Percentiles rank a stretch among this genome's conserved stretches.
phyloP scores from a whole-genome alignment of 2,888 invertebrate genomes.

The Shargacucullia verbasci region DNA sequence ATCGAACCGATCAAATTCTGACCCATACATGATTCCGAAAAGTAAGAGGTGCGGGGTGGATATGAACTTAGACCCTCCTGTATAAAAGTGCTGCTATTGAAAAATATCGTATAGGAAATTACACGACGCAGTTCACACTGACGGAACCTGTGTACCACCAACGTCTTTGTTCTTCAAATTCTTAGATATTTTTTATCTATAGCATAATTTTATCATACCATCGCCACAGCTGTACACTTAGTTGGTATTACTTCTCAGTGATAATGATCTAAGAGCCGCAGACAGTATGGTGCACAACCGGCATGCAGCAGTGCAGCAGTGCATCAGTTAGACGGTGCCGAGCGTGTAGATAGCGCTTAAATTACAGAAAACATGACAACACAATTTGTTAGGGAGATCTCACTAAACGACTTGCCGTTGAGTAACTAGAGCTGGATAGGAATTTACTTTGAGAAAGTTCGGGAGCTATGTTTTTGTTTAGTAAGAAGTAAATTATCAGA shows the following conservation, averaged over 20 bases:
- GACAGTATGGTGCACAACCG: constrained; percentile 6
- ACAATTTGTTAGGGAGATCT: constrained; percentile 77
- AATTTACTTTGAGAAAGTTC: neutral
- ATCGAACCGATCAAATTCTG: no score
- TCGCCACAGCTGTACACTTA: neutral
- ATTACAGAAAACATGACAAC: constrained; percentile 81
- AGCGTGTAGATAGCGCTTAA: constrained; percentile 69
- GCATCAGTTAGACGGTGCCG: constrained; percentile 27
- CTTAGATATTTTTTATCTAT: no score
- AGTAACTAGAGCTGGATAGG: constrained; percentile 28
- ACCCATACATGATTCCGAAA: no score
- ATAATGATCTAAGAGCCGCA: constrained; percentile 29
- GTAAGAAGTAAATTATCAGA: no score
- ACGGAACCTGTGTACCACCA: no score
- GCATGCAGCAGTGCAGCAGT: neutral
- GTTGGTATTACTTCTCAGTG: constrained; percentile 2
- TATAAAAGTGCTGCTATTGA: no score
- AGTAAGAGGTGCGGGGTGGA: no score
- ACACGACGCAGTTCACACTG: no score
- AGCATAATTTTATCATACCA: constrained; percentile 1
- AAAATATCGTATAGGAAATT: no score
- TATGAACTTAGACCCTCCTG: no score
- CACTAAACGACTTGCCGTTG: constrained; percentile 36
- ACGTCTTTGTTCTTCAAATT: no score
- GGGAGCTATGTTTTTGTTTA: no score